phyloP scores from a whole-genome alignment of 2,113 vertebrate species.

The Mustela lutreola region DNA sequence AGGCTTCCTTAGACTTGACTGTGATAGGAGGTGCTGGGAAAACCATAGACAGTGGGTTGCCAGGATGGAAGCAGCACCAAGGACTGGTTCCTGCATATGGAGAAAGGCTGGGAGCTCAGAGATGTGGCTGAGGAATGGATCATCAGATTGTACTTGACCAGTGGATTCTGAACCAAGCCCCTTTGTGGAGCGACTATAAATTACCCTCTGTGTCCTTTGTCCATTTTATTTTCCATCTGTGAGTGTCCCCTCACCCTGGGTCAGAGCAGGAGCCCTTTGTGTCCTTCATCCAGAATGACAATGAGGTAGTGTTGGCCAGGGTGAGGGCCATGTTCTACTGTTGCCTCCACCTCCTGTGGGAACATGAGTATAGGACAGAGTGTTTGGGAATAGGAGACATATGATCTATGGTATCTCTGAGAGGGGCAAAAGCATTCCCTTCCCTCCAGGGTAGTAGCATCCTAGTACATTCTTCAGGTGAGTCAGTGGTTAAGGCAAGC shows the following conservation, averaged over 20 bases:
- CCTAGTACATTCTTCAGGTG: background rate
- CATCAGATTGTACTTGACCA: background rate
- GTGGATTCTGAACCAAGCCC: background rate
- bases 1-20: background rate
- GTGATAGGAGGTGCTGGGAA: background rate
- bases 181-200: background rate
- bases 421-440: background rate
- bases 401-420: background rate
- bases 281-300: background rate
- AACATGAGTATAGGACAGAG: background rate
- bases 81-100: background rate
- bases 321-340: background rate
- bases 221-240: background rate
- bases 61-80: accelerated
- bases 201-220: background rate
- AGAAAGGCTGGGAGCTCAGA: background rate
- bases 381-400: accelerated
- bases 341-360: background rate
- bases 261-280: background rate
- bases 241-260: background rate
- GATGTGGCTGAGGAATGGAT: background rate
- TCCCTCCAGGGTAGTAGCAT: background rate
- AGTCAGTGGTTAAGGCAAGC: background rate
- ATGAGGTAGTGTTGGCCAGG: accelerated
- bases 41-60: background rate